These are phyloP conservation scores for Narcine bancroftii DNA, from an alignment of 2,113 vertebrate species.

Conservation along the genomic window DNA sequence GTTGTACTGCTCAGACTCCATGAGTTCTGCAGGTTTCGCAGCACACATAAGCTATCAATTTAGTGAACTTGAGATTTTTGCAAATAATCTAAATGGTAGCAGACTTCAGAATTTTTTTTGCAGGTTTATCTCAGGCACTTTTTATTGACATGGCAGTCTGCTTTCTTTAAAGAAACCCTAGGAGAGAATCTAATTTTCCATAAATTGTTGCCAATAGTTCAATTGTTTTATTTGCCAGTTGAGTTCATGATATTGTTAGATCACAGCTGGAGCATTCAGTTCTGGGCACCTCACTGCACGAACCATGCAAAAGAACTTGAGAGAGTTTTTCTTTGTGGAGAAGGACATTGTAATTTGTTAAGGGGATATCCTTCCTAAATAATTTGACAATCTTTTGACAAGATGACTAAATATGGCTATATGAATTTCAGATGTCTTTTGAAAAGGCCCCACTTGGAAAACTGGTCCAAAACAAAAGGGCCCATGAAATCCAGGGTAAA, in stretches of 20 bases:
- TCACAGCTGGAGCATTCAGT: too few relatives aligned
- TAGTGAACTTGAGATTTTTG: not conserved
- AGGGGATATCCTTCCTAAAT: too few relatives aligned
- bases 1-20: not conserved
- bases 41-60: not conserved
- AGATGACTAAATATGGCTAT: too few relatives aligned
- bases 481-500: too few relatives aligned
- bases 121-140: not conserved
- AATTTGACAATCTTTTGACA: too few relatives aligned
- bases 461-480: too few relatives aligned
- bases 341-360: too few relatives aligned
- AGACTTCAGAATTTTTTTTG: not conserved
- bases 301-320: too few relatives aligned
- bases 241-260: not conserved
- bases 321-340: too few relatives aligned
- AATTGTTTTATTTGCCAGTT: not conserved
- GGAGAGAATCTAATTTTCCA: not conserved
- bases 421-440: too few relatives aligned
- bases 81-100: not conserved
- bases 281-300: too few relatives aligned
- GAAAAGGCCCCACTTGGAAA: too few relatives aligned
- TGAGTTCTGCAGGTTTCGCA: not conserved
- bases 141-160: not conserved
- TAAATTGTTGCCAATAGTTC: not conserved
- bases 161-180: not conserved